Conservation (phyloP, 2,888 invertebrate species). For the Apantesis nais region DNA sequence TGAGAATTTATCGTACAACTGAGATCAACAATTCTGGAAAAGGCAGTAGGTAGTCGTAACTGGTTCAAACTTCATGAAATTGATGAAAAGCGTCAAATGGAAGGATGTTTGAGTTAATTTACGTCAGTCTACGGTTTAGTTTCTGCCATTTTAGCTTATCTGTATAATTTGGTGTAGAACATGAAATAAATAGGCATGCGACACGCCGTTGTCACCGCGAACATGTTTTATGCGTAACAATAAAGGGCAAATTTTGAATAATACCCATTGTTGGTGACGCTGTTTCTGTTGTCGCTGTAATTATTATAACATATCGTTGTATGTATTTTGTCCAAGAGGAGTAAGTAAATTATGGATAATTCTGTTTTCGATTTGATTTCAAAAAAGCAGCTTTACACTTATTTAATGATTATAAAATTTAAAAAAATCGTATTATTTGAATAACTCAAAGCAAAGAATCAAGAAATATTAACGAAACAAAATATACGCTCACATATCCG, state of each 20-base stretch:
- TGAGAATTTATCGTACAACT: conserved; percentile 57
- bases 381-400: conserved; percentile 34
- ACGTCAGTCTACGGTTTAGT: conserved; percentile 78
- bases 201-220: conserved; percentile 72
- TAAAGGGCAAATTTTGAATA: conserved; percentile 80
- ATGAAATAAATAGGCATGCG: conserved; percentile 78
- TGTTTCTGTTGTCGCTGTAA: conserved; percentile 69
- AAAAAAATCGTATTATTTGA: conserved; percentile 23
- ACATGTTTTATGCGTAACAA: conserved; percentile 79
- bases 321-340: conserved; percentile 46
- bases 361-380: conserved; percentile 37
- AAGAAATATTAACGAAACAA: conserved; percentile 33
- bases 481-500: conserved; percentile 18
- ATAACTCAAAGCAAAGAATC: conserved; percentile 26
- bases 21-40: conserved; percentile 59
- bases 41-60: conserved; percentile 57
- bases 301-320: conserved; percentile 56
- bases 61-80: conserved; percentile 69
- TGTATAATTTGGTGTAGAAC: conserved; percentile 80
- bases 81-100: conserved; percentile 74
- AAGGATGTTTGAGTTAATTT: conserved; percentile 77
- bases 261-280: conserved; percentile 70
- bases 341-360: conserved; percentile 38
- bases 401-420: conserved; percentile 43
- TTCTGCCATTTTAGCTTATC: conserved; percentile 80